Evolutionary conservation across 2,888 invertebrate species (phyloP).

Genomic region (Camptogramma bilineatum): DNA sequence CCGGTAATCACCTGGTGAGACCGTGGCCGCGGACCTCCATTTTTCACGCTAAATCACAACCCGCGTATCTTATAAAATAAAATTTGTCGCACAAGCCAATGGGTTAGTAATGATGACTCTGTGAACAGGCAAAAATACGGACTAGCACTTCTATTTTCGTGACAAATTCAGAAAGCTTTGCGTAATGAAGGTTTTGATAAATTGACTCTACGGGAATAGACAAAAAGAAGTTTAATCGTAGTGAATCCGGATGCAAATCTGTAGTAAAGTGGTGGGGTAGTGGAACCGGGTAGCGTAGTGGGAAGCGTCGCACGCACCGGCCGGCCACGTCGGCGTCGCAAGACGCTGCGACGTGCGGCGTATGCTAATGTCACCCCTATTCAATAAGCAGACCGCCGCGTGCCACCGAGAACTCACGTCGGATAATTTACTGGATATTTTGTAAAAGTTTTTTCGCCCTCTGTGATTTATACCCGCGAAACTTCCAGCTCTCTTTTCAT

Average conservation of each 20-base stretch:
- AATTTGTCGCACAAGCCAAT: conserved; percentile 84
- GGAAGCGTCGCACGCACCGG: conserved; percentile 42
- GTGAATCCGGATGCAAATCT: conserved; percentile 15
- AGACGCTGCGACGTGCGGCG: conserved; percentile 78
- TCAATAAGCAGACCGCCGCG: conserved; percentile 85
- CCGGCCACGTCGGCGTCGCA: conserved; percentile 57
- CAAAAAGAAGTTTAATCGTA: conserved; percentile 8
- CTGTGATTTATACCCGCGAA: conserved; percentile 85
- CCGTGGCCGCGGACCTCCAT: conserved; percentile 74
- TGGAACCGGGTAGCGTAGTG: conserved; percentile 22
- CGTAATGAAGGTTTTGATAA: conserved; percentile 20
- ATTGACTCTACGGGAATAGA: conserved; percentile 9
- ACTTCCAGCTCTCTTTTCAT: conserved; percentile 84
- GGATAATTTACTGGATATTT: conserved; percentile 86
- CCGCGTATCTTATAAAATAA: conserved; percentile 83
- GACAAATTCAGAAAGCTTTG: conserved; percentile 3
- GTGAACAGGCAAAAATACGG: conserved; percentile 70
- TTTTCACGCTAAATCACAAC: conserved; percentile 85
- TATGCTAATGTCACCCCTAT: conserved; percentile 83
- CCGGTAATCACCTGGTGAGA: conserved; percentile 85
- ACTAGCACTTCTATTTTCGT: conserved; percentile 60
- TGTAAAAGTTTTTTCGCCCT: conserved; percentile 85
- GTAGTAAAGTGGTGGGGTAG: conserved; percentile 5
- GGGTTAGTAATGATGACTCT: conserved; percentile 79
- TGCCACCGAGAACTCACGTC: conserved; percentile 84